phyloP scores from a whole-genome alignment of 2,797 vertebrate genomes.

The Mareca strepera region DNA sequence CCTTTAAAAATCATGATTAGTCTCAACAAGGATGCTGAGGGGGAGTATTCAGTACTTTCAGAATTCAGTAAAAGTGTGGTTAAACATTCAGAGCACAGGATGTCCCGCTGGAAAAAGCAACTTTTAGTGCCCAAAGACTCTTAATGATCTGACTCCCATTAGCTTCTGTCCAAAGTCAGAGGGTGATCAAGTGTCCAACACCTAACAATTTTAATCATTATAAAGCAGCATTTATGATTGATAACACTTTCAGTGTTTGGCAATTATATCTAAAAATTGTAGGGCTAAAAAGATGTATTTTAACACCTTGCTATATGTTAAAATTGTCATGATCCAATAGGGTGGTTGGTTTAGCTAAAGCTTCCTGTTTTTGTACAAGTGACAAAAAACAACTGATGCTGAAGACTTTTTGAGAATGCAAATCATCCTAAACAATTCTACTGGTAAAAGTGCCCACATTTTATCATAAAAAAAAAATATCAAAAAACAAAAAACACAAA shows the following conservation, averaged over 20 bases:
- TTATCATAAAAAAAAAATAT: background rate
- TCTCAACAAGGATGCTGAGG: background rate
- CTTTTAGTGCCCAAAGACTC: background rate
- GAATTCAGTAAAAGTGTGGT: background rate
- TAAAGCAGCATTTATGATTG: background rate
- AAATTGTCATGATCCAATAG: background rate
- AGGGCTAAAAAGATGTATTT: background rate
- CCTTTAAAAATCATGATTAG: background rate
- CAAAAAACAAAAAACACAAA: too few relatives aligned
- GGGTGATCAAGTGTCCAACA: background rate
- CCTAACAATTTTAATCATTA: background rate
- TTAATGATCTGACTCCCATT: background rate
- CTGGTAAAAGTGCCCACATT: background rate
- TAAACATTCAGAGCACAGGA: rapidly evolving
- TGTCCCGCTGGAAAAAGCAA: background rate
- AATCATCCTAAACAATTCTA: background rate
- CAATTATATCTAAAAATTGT: background rate
- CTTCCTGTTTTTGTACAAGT: background rate
- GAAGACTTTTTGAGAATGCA: background rate
- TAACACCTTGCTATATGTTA: background rate
- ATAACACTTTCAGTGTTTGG: background rate
- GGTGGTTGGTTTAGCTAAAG: background rate
- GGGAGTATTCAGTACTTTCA: background rate
- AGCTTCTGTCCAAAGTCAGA: background rate
- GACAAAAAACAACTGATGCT: background rate